A percentile compares a stretch with the other conserved stretches of the same genome.
phyloP scores from a whole-genome alignment of 2,113 vertebrate genomes.

The Cinclus cinclus region DNA sequence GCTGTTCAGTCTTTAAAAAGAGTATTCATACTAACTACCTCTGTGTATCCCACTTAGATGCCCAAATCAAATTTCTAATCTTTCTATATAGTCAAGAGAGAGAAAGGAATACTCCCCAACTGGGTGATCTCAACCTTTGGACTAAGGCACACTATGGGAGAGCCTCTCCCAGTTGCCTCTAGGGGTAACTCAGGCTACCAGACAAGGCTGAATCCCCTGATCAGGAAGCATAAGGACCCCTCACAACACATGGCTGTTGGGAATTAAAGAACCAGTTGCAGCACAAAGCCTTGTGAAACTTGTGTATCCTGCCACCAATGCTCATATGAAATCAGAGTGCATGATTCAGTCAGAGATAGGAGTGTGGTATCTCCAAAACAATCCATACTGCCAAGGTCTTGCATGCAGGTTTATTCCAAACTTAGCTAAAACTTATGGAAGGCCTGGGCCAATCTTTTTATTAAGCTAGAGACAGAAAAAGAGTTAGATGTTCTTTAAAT shows the following conservation, averaged over 20 bases:
- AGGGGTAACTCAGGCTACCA: not conserved
- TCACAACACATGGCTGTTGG: not conserved
- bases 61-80: not conserved
- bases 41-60: not conserved
- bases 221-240: accelerated
- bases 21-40: not conserved
- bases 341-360: not conserved
- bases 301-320: not conserved
- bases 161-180: not conserved
- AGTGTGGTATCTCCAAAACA: not conserved
- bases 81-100: not conserved
- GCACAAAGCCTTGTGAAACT: not conserved
- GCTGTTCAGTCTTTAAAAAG: not conserved
- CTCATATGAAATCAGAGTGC: not conserved
- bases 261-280: not conserved
- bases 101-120: not conserved
- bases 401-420: not conserved
- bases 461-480: constrained; percentile 19
- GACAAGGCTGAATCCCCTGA: not conserved
- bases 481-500: not conserved
- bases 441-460: not conserved
- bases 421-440: not conserved
- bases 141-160: not conserved
- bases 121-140: not conserved
- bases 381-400: not conserved